Evolutionary conservation across 2,797 vertebrate genomes (phyloP).

Genomic region (Epinephelus coioides): DNA sequence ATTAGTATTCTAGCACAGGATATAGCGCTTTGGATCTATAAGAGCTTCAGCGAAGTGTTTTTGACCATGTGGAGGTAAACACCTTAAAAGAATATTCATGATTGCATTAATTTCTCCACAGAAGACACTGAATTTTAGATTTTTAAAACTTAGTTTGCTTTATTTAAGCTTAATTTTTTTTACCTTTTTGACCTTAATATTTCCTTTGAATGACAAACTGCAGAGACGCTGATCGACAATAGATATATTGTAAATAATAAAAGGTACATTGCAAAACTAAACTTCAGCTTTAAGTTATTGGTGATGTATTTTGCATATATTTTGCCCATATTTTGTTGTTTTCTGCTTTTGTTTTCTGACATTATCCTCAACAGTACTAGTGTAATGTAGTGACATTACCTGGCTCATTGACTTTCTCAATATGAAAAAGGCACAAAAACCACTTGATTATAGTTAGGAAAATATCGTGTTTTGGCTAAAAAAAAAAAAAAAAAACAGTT

Average conservation of each 20-base stretch:
- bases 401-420: neutral
- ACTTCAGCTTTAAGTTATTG: neutral
- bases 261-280: neutral
- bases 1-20: conserved; percentile 7
- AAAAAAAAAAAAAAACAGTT: too few relatives aligned
- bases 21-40: neutral
- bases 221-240: neutral
- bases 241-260: neutral
- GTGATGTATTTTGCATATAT: neutral
- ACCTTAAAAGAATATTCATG: neutral
- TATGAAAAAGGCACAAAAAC: neutral
- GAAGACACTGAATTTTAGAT: neutral
- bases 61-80: neutral
- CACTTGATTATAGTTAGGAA: too few relatives aligned
- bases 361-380: neutral
- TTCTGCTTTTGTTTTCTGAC: neutral
- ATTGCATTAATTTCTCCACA: neutral
- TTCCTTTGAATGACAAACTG: neutral
- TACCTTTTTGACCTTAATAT: neutral
- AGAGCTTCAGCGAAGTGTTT: neutral
- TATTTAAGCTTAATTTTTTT: too few relatives aligned
- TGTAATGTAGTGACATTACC: neutral
- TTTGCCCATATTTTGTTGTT: neutral
- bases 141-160: neutral
- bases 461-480: too few relatives aligned